Evolutionary conservation across 2,113 vertebrate species (phyloP), one percentile per base, ranked within the genome.

Genomic region (Psophia crepitans): DNA sequence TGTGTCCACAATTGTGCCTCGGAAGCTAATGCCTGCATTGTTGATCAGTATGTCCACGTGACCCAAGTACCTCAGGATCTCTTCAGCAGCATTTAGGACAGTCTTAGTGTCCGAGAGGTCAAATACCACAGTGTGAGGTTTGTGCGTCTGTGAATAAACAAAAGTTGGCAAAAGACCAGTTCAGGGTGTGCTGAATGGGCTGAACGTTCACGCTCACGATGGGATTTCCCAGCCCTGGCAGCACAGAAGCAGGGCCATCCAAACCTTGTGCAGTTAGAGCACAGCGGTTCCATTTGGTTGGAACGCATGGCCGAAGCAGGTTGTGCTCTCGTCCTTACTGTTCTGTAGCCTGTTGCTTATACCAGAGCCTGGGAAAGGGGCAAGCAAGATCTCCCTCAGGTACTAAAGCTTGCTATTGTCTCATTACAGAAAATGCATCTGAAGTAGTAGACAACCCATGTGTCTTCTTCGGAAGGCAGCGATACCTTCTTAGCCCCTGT

Each of bases 21-120:
- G 99, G 97, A 99, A 99, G 96, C 99, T 99, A 96, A 99, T 97
- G 39, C 99, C 99, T 5, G 99, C 99, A 0, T 99, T 99, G 96
- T 99, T 99, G 95, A 99, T 98, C 28, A 99, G 98, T 68, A 99
- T 97, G 49, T 99, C 99, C 84, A 99, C 99, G 0, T 98, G 98
- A 18, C 99, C 99, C 5, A 98, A 96, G 93, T 98, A 97, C 93
- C 97, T 98, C 53, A 99, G 96, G 94, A 99, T 99, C 97, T 99
- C 98, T 20, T 98, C 96, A 32, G 99, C 98, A 41, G 98, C 99
- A 8, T 41, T 96, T 4, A 96, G 58, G 43, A 99, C 97, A 0
- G 96, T 70, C 60, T 91, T 97, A 5, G 97, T 96, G 89, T 99
- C 98, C 0, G 98, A 93, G 87, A 99, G 98, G 98, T 99, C 99